Evolutionary conservation across 2,113 vertebrate genomes (phyloP), one percentile per base, ranked within the genome.

Genomic region (Spilogale gracilis): DNA sequence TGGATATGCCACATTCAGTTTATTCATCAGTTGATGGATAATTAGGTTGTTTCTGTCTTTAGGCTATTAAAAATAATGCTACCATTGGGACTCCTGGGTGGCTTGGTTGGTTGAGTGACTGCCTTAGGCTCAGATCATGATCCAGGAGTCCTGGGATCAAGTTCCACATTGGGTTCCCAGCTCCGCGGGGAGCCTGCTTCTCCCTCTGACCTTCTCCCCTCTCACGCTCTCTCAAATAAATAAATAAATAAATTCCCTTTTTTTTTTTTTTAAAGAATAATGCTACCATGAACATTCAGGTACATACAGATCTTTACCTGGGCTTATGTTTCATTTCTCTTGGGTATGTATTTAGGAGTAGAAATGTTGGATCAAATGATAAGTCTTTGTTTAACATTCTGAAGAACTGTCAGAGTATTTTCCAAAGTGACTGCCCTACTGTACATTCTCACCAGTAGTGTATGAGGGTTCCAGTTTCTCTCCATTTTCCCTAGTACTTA

Each of bases 301-400:
- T 20, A 38, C 5, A 76, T 20, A 38, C 5, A 76, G 50, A 5
- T 67, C 83, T 79, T 63, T 76, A 69, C 27, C 18, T 63, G n/a
- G 17, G 23, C 60, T 30, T 78, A 3, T 85, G n/a, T 86, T 92
- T 92, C 18, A 23, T 65, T 97, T 95, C 73, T 86, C 25, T 81
- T 60, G 23, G 14, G 6, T 61, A 27, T 73, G 2, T 88, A 14
- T 56, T 23, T 58, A 71, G 61, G 54, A 50, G 30, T 78, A 30
- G 38, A 65, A 74, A 43, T 80, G 50, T 48, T 89, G n/a, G 8
- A 13, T 84, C 20, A 79, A 14, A 73, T 73, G 45, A 13, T 48
- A 89, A 58, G 16, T 61, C 54, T 48, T 32, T 89, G 2, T 79
- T 79, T 69, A 60, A 80, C 52, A 12, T 71, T 48, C 78, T 65